Percentiles rank a stretch among this genome's conserved stretches.
These are phyloP conservation scores for Dicaeum eximium DNA, from an alignment of 2,113 vertebrate genomes.

Conservation along the genomic window DNA sequence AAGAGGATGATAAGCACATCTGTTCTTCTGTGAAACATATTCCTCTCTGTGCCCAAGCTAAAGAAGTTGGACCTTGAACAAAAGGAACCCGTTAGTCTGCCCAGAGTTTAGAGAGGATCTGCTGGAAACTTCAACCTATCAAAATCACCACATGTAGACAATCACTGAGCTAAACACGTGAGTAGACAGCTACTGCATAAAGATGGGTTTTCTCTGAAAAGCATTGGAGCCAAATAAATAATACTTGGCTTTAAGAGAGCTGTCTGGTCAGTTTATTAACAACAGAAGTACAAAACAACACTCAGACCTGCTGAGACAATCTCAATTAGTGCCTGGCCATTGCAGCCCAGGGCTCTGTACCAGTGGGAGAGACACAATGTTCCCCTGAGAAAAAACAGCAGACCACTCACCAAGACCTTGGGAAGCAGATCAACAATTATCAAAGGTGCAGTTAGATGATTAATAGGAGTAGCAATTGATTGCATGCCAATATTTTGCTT, in stretches of 20 bases:
- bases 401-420: neutral
- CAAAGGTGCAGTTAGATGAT: neutral
- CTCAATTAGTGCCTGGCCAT: neutral
- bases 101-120: neutral
- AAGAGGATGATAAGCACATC: neutral
- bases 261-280: constrained; percentile 1
- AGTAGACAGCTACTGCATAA: neutral
- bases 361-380: neutral
- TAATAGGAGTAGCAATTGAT: neutral
- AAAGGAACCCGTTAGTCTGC: neutral
- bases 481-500: neutral
- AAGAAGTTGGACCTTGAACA: neutral
- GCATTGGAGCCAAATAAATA: neutral
- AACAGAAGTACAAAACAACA: neutral
- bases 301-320: neutral
- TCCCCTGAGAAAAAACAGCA: neutral
- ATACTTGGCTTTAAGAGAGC: neutral
- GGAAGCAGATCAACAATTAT: neutral
- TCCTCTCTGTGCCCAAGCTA: neutral
- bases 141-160: neutral
- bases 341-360: neutral
- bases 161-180: neutral
- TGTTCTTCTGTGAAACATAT: neutral
- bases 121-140: neutral
- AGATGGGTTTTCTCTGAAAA: constrained; percentile 29